These are phyloP conservation scores for Ophioninae sp. DNA, from an alignment of 2,888 invertebrate genomes.

Conservation along the genomic window DNA sequence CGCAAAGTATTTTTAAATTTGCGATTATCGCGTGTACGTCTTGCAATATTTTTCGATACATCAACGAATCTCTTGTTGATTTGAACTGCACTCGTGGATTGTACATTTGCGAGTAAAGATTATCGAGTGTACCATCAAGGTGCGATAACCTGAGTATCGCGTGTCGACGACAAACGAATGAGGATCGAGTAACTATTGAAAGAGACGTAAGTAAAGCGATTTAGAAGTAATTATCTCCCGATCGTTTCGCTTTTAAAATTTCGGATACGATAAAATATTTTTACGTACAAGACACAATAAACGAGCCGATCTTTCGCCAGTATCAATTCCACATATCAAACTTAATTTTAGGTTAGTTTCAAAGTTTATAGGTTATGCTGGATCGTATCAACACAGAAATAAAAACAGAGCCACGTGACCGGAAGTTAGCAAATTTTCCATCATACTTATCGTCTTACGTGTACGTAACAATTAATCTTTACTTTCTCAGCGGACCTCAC, in stretches of 20 bases:
- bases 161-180: slow-evolving; percentile 5
- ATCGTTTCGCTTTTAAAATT: not conserved
- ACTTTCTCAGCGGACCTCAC: not conserved
- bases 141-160: slow-evolving; percentile 12
- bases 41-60: not conserved
- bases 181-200: slow-evolving; percentile 8
- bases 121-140: not conserved
- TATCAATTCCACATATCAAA: not conserved
- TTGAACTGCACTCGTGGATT: slow-evolving; percentile 5
- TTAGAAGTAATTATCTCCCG: not conserved
- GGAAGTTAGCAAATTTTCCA: not conserved
- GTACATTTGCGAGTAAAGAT: not conserved
- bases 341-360: slow-evolving; percentile 30
- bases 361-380: slow-evolving; percentile 24
- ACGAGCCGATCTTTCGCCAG: not conserved
- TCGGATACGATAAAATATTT: not conserved
- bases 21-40: slow-evolving; percentile 5
- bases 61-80: not conserved
- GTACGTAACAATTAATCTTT: not conserved
- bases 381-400: not conserved
- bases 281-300: not conserved
- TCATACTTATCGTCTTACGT: not conserved
- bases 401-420: not conserved
- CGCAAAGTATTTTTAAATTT: slow-evolving; percentile 16
- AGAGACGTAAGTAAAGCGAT: slow-evolving; percentile 25